Evolutionary conservation across 2,888 invertebrate genomes (phyloP).

Genomic region (Trachelus tabidus): DNA sequence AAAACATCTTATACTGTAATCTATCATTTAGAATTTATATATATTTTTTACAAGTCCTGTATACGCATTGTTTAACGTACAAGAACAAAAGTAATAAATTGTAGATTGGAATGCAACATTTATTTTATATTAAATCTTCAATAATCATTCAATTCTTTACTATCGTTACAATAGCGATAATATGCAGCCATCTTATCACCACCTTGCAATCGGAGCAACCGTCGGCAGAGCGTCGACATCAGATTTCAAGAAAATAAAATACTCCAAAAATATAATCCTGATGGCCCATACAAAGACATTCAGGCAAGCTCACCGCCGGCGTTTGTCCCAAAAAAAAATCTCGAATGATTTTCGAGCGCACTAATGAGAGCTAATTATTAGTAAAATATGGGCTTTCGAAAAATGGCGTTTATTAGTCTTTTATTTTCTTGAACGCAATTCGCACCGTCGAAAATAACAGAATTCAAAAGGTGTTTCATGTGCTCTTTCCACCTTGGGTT

Average conservation of each 20-base stretch:
- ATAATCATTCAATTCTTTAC: slow-evolving; percentile 35
- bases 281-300: neutral
- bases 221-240: slow-evolving; percentile 15
- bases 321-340: neutral
- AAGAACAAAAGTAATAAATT: slow-evolving; percentile 32
- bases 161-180: slow-evolving; percentile 33
- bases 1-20: neutral
- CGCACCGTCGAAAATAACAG: neutral
- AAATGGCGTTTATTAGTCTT: neutral
- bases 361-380: neutral
- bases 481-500: neutral
- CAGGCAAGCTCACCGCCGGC: neutral
- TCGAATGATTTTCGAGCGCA: neutral
- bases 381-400: neutral
- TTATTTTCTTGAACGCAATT: neutral
- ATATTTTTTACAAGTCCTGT: neutral
- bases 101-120: slow-evolving; percentile 55
- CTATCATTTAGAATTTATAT: neutral
- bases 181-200: slow-evolving; percentile 1
- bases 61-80: neutral
- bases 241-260: slow-evolving; percentile 34
- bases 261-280: slow-evolving; percentile 6
- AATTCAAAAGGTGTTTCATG: neutral
- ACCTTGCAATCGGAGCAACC: slow-evolving; percentile 18
- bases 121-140: slow-evolving; percentile 54